Evolutionary conservation across 2,888 invertebrate species (phyloP).

Genomic region (Gnatocerus cornutus): DNA sequence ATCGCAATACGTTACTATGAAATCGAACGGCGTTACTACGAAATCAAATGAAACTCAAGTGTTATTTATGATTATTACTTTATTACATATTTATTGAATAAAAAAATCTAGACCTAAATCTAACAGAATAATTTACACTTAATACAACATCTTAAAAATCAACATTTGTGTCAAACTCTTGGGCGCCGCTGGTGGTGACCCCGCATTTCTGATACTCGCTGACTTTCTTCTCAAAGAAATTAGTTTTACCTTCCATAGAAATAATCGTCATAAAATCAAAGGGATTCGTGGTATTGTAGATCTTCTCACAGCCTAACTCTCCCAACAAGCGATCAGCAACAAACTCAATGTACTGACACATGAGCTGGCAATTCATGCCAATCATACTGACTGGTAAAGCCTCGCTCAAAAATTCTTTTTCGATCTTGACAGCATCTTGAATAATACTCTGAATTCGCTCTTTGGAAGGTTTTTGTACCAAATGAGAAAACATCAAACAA

Average conservation of each 20-base stretch:
- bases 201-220: conserved; percentile 98
- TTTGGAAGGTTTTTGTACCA: conserved; percentile 89
- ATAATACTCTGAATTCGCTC: conserved; percentile 88
- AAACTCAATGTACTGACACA: conserved; percentile 98
- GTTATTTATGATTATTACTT: no score
- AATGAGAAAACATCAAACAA: conserved; percentile 95
- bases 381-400: conserved; percentile 95
- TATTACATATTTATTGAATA: no score
- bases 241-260: conserved; percentile 99
- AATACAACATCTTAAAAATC: conserved; percentile 10
- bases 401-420: conserved; percentile 98
- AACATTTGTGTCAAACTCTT: conserved; percentile 27
- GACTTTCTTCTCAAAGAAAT: conserved; percentile 99
- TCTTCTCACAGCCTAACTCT: conserved; percentile 91
- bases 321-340: conserved; percentile 95
- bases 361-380: conserved; percentile 97
- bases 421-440: conserved; percentile 93
- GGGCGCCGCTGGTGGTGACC: conserved; percentile 71
- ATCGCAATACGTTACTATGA: no score
- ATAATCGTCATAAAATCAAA: conserved; percentile 99
- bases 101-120: no score
- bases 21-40: no score
- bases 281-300: conserved; percentile 94
- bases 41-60: no score
- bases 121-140: conserved; percentile 5